phyloP scores from a whole-genome alignment of 2,888 invertebrate genomes.

The Trachelus troglodyta region DNA sequence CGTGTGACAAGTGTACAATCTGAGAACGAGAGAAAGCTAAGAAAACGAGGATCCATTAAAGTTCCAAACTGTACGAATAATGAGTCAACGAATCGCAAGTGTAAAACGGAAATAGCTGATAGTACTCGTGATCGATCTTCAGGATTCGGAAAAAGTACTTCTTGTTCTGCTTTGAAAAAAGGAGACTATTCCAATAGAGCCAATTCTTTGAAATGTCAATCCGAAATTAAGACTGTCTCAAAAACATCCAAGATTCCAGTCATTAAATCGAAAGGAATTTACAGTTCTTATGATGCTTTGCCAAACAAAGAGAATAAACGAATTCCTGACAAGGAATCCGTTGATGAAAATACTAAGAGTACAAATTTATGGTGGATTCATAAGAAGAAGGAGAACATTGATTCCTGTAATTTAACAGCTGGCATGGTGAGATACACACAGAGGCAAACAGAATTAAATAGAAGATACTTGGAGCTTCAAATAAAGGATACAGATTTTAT shows the following conservation, averaged over 20 bases:
- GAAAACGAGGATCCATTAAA: neutral
- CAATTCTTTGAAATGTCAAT: neutral
- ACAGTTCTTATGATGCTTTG: neutral
- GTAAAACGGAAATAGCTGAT: neutral
- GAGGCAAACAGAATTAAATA: conserved; percentile 28
- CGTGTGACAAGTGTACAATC: conserved; percentile 12
- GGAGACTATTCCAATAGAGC: neutral
- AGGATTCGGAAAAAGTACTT: neutral
- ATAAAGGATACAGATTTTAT: conserved; percentile 31
- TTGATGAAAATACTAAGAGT: neutral
- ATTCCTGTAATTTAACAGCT: conserved; percentile 14
- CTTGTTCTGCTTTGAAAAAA: neutral
- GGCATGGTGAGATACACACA: conserved; percentile 20
- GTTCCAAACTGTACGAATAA: neutral
- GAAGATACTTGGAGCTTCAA: conserved; percentile 33
- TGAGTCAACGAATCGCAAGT: neutral
- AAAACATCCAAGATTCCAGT: neutral
- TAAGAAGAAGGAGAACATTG: conserved; percentile 6
- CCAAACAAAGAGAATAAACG: neutral
- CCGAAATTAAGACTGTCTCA: neutral
- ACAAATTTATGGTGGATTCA: conserved; percentile 18
- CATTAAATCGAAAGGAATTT: neutral
- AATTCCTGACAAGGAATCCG: neutral
- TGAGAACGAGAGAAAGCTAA: neutral
- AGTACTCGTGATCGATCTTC: neutral